phyloP scores from a whole-genome alignment of 2,797 vertebrate genomes.

The Cuniculus paca region DNA sequence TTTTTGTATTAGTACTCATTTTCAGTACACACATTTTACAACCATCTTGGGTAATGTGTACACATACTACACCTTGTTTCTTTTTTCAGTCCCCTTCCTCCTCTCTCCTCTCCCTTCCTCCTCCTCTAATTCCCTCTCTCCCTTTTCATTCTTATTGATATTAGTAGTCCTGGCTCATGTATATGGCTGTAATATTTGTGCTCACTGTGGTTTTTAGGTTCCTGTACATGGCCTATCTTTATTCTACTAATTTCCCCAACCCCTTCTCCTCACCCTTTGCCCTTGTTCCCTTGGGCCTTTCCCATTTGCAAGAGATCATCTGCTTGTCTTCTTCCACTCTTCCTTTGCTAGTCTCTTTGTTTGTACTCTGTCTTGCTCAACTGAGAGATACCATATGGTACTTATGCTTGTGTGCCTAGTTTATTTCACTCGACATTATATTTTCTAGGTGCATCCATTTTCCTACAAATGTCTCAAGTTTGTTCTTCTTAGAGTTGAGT shows the following conservation, averaged over 20 bases:
- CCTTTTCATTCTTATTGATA: background rate
- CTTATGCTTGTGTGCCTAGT: background rate
- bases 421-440: background rate
- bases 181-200: background rate
- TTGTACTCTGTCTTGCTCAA: background rate
- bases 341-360: background rate
- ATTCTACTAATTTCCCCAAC: background rate
- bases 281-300: background rate
- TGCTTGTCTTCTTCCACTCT: background rate
- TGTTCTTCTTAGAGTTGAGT: background rate
- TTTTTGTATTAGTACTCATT: background rate
- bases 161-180: background rate
- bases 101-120: background rate
- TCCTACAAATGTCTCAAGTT: background rate
- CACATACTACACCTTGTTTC: background rate
- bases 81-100: background rate
- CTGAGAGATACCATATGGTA: background rate
- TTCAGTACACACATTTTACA: background rate
- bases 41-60: background rate
- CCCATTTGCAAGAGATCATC: background rate
- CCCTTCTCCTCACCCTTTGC: background rate
- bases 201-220: background rate
- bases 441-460: background rate
- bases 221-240: background rate
- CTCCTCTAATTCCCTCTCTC: background rate